Percentiles rank a stretch among this genome's conserved stretches.
These are phyloP conservation scores for Druon quercuslanigerum DNA, from an alignment of 1,140 invertebrate species.

Conservation along the genomic window DNA sequence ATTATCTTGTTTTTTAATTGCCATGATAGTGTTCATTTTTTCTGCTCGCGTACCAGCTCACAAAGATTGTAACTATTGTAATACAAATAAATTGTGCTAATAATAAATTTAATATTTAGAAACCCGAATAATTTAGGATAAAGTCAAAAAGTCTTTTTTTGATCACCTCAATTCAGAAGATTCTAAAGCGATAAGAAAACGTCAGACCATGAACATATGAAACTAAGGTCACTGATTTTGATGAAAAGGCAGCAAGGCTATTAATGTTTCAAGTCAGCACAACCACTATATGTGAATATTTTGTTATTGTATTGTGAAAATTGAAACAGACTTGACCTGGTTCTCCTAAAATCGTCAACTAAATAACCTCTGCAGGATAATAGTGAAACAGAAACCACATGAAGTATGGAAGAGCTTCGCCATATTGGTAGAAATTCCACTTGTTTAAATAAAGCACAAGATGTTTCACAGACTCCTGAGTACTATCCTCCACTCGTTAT, in stretches of 20 bases:
- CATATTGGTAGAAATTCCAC: not conserved
- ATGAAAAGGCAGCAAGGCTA: not conserved
- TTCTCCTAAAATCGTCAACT: slow-evolving; percentile 3
- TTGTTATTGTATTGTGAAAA: not conserved
- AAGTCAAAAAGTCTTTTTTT: no score
- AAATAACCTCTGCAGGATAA: slow-evolving; percentile 14
- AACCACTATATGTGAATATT: not conserved
- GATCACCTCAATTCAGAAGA: no score
- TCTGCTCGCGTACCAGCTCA: no score
- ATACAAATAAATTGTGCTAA: no score
- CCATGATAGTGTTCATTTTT: no score
- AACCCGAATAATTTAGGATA: no score
- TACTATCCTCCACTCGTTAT: not conserved
- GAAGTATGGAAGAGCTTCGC: not conserved
- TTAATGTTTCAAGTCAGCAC: not conserved
- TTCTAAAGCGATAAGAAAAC: no score
- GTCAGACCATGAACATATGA: not conserved
- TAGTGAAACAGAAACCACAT: slow-evolving; percentile 1
- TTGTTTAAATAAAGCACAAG: not conserved
- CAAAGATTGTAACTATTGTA: no score
- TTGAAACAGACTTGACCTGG: not conserved
- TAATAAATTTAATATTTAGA: no score
- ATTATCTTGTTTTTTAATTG: no score
- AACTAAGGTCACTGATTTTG: not conserved
- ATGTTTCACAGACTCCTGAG: not conserved